These are phyloP conservation scores for Holothuria leucospilota DNA, from an alignment of 53 echinoderm and acorn worm species.

Conservation along the genomic window DNA sequence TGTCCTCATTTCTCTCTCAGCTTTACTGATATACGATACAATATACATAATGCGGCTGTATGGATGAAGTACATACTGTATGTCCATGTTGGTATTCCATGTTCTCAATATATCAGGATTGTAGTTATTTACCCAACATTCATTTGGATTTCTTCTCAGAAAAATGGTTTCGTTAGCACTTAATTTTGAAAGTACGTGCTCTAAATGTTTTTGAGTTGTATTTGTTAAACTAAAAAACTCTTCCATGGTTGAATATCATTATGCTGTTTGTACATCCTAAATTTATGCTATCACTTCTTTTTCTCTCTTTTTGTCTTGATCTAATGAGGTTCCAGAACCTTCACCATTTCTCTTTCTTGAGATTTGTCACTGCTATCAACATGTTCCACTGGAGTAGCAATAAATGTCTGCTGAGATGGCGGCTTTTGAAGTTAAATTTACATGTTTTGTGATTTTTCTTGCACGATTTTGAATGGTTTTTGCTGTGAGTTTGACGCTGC, in stretches of 20 bases:
- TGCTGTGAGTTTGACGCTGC: slow-evolving; percentile 67
- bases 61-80: slow-evolving; percentile 64
- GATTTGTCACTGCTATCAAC: background rate
- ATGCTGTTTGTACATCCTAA: slow-evolving; percentile 18
- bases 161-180: slow-evolving; percentile 45
- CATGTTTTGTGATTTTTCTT: slow-evolving; percentile 62
- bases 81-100: slow-evolving; percentile 79
- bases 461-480: slow-evolving; percentile 67
- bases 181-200: slow-evolving; percentile 44
- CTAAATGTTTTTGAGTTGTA: slow-evolving; percentile 65
- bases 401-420: slow-evolving; percentile 70
- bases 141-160: slow-evolving; percentile 55
- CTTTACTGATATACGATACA: slow-evolving; percentile 68
- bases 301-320: slow-evolving; percentile 14
- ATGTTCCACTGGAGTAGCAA: slow-evolving; percentile 3
- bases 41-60: slow-evolving; percentile 67
- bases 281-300: slow-evolving; percentile 13
- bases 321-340: background rate
- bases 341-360: background rate
- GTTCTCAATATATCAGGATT: slow-evolving; percentile 60
- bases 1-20: slow-evolving; percentile 78
- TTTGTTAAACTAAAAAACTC: slow-evolving; percentile 49
- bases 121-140: slow-evolving; percentile 70
- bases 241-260: slow-evolving; percentile 30
- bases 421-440: slow-evolving; percentile 77